Base-by-base conservation (phyloP, 2,888 invertebrate species). In the Electrophaes corylata region DNA sequence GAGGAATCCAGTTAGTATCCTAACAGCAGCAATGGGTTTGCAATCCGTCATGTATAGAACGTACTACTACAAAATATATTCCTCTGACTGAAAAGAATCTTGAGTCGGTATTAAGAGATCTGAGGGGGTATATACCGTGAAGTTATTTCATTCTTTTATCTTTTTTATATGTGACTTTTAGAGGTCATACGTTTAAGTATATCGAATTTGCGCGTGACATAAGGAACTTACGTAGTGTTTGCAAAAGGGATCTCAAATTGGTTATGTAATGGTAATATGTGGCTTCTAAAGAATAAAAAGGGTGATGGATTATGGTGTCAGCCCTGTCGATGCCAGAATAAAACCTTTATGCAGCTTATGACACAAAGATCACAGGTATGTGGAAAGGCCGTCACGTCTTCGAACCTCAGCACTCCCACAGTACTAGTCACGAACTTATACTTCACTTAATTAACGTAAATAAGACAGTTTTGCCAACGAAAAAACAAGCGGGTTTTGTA, bases 401-500 rank as follows among this genome's bases (percentile, higher is more conserved):
- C 68, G 70, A 70, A 63, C 70, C 66, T 63, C 70, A 45, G 71
- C 60, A 69, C 84, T 86, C 86, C 78, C 88, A 84, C 88, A 81
- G 81, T 77, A 78, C 88, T 87, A 88, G 90, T 91, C 91, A 91
- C 90, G 91, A 43, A 85, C 86, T 89, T 90, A 90, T 89, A 88
- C 91, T 90, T 90, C 89, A 90, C 89, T 91, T 90, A 90, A 91
- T 91, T 91, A 91, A 84, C 87, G 80, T 86, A 89, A 91, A 90
- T 90, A 88, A 89, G 87, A 88, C 88, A 86, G 86, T 88, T 88
- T 87, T 81, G 82, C 84, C 78, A 83, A 84, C 71, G 76, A 84
- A 89, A 88, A 86, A 86, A 83, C 77, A 77, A 80, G 76, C 75
- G 74, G 70, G 72, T 71, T 75, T 60, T 69, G 73, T 71, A 67